Base-by-base conservation (phyloP, 1,140 invertebrate species). In the Carposina sasakii region DNA sequence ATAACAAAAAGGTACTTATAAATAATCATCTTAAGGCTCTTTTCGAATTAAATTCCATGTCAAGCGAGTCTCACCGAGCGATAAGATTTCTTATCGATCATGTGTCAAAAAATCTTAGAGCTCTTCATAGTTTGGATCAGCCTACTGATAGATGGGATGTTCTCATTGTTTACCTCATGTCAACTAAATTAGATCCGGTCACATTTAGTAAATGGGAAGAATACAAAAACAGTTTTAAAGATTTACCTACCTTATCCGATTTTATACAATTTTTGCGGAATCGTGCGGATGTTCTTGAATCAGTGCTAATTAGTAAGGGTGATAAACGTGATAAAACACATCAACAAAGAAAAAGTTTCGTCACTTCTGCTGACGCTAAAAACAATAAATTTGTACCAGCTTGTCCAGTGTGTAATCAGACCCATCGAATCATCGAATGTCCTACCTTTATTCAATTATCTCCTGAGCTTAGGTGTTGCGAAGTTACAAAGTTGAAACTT, bases 1-100 rank as follows among this genome's bases (percentile, higher is more conserved):
- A 55, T 3, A 54, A 53, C 24, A 42, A 45, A 15, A 16, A 31
- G 5, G 12, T 52, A 15, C 16, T 52, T 9, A 40, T 48, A 21
- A 48, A 50, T 24, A 48, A 33, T 33, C 28, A 45, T 13, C 15
- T 45, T 28, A 28, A 6, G 24, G 31, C 31, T 8, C 15, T 33
- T n/a, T 33, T 33, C 15, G 5, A 5, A 5, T 4, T 33, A 33
- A 13, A 33, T n/a, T 13, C 31, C 5, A 8, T 33, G 3, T 8
- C 31, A 13, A 5, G 13, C 15, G 31, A 33, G 31, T 33, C 31
- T 8, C 31, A 33, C 31, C 5, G n/a, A 13, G 31, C 31, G 3
- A 33, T 33, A 8, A 8, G n/a, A 10, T 33, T 33, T 10, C n/a
- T n/a, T 33, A 4, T 4, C 15, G 31, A 33, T 33, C 31, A 33